Conservation (phyloP, 1,140 invertebrate species). For the Apis dorsata region DNA sequence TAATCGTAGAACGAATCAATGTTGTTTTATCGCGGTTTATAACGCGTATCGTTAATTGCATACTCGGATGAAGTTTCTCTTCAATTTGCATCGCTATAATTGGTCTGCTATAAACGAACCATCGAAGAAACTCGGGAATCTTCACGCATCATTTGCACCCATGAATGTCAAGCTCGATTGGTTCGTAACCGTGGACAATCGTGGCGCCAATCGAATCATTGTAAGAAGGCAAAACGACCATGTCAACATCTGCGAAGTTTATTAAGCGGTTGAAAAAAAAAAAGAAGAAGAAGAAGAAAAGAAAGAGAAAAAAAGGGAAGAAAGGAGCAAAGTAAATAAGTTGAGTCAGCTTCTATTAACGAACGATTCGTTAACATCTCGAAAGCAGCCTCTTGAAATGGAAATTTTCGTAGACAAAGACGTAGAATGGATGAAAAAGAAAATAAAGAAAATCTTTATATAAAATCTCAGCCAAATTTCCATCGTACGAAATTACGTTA, state of each 20-base stretch:
- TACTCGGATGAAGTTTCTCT: background rate
- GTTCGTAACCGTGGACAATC: constrained; percentile 18
- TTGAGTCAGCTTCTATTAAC: background rate
- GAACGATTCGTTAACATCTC: background rate
- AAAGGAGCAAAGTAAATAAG: background rate
- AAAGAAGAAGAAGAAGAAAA: background rate
- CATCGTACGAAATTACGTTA: no score
- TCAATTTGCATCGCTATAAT: background rate
- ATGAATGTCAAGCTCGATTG: constrained; percentile 44
- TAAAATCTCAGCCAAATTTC: background rate
- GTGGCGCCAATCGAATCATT: constrained; percentile 31
- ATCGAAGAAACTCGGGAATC: constrained; percentile 19
- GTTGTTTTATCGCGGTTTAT: background rate
- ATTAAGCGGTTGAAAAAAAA: background rate
- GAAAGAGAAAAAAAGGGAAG: background rate
- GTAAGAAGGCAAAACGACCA: constrained; percentile 23
- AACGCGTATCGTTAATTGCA: background rate
- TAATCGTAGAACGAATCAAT: background rate
- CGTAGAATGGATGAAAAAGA: background rate
- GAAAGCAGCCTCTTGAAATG: background rate
- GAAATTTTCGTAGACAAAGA: background rate
- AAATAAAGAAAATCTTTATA: background rate
- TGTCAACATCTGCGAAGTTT: background rate
- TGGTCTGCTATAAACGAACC: background rate
- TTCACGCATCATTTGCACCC: constrained; percentile 40